These are phyloP conservation scores for Unio pictorum DNA, from an alignment of 2,888 invertebrate genomes.

Conservation along the genomic window DNA sequence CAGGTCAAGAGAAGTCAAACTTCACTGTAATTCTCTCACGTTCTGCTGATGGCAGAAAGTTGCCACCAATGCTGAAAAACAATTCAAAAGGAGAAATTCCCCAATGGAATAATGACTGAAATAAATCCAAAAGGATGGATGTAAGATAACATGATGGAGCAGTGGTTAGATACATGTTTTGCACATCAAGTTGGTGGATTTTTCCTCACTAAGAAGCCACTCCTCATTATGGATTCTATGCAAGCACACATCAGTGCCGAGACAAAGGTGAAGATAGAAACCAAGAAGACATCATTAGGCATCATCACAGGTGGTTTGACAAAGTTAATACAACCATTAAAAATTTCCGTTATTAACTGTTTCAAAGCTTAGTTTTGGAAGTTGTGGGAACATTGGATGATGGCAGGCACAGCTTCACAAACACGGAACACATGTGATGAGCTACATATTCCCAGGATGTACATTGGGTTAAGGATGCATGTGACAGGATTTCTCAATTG, in stretches of 20 bases:
- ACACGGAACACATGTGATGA: conserved; percentile 2
- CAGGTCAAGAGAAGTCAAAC: no score
- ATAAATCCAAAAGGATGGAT: conserved; percentile 27
- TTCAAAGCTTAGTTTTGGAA: conserved; percentile 12
- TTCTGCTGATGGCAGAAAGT: no score
- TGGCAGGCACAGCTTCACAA: conserved; percentile 7
- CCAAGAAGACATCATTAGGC: no score
- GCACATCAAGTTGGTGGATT: conserved; percentile 9
- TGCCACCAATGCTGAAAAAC: no score
- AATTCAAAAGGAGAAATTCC: conserved; percentile 13
- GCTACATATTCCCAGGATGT: conserved; percentile 3
- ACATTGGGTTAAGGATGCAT: conserved; percentile 5
- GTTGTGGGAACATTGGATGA: conserved; percentile 25
- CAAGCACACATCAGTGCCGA: conserved; percentile 5
- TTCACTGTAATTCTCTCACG: no score
- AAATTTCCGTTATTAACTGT: conserved; percentile 19
- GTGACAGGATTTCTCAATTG: no score
- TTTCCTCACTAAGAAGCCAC: conserved; percentile 6
- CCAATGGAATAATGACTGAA: conserved; percentile 12
- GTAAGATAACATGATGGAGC: conserved; percentile 9
- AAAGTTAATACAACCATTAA: conserved; percentile 16
- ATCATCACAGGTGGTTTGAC: no score
- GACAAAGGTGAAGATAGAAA: no score
- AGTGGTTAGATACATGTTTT: conserved; percentile 2
- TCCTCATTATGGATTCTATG: conserved; percentile 21